A percentile compares a stretch with the other conserved stretches of the same genome.
phyloP scores from a whole-genome alignment of 2,888 invertebrate genomes.

The Dastarcus helophoroides region DNA sequence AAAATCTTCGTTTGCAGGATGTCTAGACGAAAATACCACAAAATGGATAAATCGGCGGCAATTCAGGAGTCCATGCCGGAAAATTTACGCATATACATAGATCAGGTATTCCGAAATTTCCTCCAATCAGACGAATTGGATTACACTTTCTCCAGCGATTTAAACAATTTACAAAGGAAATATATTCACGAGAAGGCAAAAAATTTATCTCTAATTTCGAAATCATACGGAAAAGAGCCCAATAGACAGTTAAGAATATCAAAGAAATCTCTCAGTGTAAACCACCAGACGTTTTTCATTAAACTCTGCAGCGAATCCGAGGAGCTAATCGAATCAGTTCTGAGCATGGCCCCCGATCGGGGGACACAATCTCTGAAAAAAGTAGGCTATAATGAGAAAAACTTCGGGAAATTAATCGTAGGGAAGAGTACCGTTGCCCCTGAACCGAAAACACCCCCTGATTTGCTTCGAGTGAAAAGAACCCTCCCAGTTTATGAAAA shows the following conservation, averaged over 20 bases:
- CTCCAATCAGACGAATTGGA: constrained; percentile 20
- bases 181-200: constrained; percentile 65
- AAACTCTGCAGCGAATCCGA: constrained; percentile 9
- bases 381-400: not conserved
- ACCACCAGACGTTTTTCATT: constrained; percentile 11
- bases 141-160: constrained; percentile 49
- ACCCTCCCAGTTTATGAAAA: constrained; percentile 6
- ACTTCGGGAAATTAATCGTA: not conserved
- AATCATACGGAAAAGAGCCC: constrained; percentile 63
- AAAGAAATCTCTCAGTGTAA: constrained; percentile 11
- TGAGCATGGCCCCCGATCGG: not conserved
- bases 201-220: constrained; percentile 61
- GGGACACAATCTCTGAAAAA: not conserved
- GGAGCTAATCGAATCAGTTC: not conserved
- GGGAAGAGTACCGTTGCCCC: not conserved
- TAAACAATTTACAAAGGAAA: constrained; percentile 66
- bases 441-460: not conserved
- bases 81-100: constrained; percentile 25
- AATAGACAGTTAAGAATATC: constrained; percentile 18
- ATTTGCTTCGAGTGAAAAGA: not conserved
- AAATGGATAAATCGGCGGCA: too few relatives aligned
- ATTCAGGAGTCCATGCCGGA: constrained; percentile 27
- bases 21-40: too few relatives aligned
- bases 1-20: too few relatives aligned
- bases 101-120: constrained; percentile 26